Evolutionary conservation across 2,797 vertebrate genomes (phyloP).

Genomic region (Rhynchotus rufescens): DNA sequence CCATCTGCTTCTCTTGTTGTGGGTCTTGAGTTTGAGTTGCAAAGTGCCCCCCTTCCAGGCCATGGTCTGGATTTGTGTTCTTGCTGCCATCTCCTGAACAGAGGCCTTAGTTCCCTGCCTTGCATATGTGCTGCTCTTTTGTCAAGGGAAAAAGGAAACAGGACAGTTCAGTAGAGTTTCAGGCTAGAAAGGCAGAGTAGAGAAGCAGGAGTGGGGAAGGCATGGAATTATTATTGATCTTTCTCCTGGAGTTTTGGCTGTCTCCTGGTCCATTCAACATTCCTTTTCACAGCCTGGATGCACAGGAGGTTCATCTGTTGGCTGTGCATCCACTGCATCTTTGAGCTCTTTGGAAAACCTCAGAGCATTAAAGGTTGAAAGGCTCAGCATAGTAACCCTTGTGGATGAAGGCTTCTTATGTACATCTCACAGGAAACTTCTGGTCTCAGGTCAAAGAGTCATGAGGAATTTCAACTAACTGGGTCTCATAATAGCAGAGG

Average conservation of each 20-base stretch:
- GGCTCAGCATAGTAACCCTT: fast-evolving
- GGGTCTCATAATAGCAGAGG: background rate
- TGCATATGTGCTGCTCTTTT: background rate
- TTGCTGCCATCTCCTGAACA: background rate
- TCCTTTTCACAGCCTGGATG: background rate
- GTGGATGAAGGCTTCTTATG: background rate
- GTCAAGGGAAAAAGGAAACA: background rate
- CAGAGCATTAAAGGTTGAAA: background rate
- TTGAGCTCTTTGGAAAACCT: background rate
- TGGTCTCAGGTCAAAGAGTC: background rate
- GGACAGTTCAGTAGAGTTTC: background rate
- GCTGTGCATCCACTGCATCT: no score
- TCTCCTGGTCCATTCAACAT: background rate
- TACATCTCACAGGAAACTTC: background rate
- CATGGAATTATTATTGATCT: background rate
- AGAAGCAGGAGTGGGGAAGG: background rate
- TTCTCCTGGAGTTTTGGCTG: background rate
- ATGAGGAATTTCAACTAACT: background rate
- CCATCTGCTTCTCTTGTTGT: background rate
- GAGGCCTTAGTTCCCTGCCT: background rate
- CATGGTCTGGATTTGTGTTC: background rate
- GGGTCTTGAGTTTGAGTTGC: background rate
- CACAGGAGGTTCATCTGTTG: fast-evolving
- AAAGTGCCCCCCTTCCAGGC: background rate
- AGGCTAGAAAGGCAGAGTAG: background rate